phyloP scores from a whole-genome alignment of 2,113 vertebrate species.

The Hemichromis elongatus region DNA sequence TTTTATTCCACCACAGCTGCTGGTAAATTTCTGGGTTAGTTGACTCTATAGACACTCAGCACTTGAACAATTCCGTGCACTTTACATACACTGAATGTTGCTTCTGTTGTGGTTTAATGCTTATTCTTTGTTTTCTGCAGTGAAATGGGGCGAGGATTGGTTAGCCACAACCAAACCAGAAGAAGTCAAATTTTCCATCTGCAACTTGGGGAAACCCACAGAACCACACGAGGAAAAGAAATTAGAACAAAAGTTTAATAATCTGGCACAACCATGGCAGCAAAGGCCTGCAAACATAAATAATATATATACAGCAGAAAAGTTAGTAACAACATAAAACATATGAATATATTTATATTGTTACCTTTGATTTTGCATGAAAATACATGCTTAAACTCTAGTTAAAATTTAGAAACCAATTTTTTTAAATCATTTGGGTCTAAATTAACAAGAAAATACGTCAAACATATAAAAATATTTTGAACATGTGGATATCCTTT shows the following conservation, averaged over 20 bases:
- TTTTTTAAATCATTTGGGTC: accelerated
- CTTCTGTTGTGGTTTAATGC: background rate
- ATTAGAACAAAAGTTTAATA: no score
- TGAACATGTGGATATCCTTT: accelerated
- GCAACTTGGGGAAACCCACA: background rate
- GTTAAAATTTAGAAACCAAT: accelerated
- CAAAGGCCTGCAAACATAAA: accelerated
- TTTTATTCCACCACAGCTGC: background rate
- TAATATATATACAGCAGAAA: background rate
- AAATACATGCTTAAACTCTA: background rate
- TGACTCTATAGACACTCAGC: background rate
- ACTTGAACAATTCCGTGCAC: background rate
- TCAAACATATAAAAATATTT: background rate
- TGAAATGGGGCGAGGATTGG: background rate
- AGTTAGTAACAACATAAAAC: background rate
- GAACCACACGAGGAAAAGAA: no score
- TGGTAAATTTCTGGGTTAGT: accelerated
- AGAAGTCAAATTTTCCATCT: background rate
- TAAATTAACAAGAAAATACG: background rate
- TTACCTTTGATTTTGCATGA: background rate
- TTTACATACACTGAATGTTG: background rate
- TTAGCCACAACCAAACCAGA: background rate
- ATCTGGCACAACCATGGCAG: no score
- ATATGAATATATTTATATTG: background rate
- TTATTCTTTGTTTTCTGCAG: background rate